Evolutionary conservation across 1,140 invertebrate genomes (phyloP).

Genomic region (Ceratina calcarata): DNA sequence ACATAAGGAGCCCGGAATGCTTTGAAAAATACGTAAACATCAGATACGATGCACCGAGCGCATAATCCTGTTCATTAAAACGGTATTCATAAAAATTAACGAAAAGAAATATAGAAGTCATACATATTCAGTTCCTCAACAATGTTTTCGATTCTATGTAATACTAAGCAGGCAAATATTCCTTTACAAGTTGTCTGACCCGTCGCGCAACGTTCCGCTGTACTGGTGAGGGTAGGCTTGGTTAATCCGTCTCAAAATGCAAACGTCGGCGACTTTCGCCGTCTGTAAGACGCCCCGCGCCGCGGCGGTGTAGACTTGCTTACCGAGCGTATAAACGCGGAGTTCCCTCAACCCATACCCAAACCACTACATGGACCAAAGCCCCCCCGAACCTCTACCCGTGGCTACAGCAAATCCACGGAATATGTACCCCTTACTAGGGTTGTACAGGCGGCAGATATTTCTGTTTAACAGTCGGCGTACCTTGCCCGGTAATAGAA

Average conservation of each 20-base stretch:
- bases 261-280: conserved; percentile 45
- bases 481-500: conserved; percentile 62
- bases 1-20: too few relatives aligned
- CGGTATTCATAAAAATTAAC: too few relatives aligned
- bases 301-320: conserved; percentile 29
- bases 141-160: neutral
- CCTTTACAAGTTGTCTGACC: conserved; percentile 4
- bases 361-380: too few relatives aligned
- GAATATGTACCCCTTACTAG: conserved; percentile 16
- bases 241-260: conserved; percentile 29
- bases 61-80: too few relatives aligned
- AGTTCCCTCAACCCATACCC: neutral
- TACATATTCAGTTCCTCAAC: neutral
- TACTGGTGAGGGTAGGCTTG: neutral
- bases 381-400: too few relatives aligned
- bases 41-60: neutral
- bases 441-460: conserved; percentile 49
- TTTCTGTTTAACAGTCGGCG: conserved; percentile 65
- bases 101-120: too few relatives aligned
- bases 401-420: conserved; percentile 30
- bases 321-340: conserved; percentile 47
- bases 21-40: conserved; percentile 23
- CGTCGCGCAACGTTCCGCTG: conserved; percentile 4
- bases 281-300: conserved; percentile 32
- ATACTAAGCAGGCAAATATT: too few relatives aligned